Conservation (phyloP, 2,113 vertebrate genomes). For the Nibea coibor region DNA sequence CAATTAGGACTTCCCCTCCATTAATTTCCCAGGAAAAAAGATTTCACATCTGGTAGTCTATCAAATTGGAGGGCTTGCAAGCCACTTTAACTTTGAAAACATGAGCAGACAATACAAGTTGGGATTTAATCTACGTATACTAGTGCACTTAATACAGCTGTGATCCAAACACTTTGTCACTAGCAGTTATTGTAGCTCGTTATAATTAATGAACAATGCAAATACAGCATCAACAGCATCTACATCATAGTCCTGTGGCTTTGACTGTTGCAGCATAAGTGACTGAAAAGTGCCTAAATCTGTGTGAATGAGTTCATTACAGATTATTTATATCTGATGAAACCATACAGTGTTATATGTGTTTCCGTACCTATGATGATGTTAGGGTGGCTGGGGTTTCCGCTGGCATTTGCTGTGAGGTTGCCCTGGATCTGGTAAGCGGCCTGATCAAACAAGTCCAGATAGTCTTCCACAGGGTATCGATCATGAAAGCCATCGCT, state of each 20-base stretch:
- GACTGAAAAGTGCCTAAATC: too few relatives aligned
- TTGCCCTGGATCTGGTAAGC: slow-evolving; percentile 91
- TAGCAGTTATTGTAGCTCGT: not conserved
- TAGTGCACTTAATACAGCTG: too few relatives aligned
- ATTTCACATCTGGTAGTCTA: not conserved
- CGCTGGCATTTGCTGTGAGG: slow-evolving; percentile 75
- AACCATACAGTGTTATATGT: not conserved
- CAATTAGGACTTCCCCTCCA: not conserved
- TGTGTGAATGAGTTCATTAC: not conserved
- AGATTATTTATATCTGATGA: not conserved
- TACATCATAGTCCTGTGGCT: not conserved
- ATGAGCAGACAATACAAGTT: not conserved
- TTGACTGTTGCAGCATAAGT: not conserved
- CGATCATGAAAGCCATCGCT: slow-evolving; percentile 90
- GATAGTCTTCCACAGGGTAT: slow-evolving; percentile 94
- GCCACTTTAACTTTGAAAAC: not conserved
- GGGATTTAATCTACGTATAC: slow-evolving; percentile 1
- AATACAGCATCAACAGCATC: not conserved
- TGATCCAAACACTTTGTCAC: not conserved
- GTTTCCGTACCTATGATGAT: slow-evolving; percentile 83
- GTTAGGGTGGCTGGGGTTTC: slow-evolving; percentile 68
- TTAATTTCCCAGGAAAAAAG: not conserved
- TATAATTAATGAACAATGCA: not conserved
- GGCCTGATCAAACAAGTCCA: slow-evolving; percentile 94
- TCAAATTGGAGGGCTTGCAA: too few relatives aligned